A percentile compares a stretch with the other conserved stretches of the same genome.
phyloP scores from a whole-genome alignment of 2,797 vertebrate genomes.

The Rhynchotus rufescens region DNA sequence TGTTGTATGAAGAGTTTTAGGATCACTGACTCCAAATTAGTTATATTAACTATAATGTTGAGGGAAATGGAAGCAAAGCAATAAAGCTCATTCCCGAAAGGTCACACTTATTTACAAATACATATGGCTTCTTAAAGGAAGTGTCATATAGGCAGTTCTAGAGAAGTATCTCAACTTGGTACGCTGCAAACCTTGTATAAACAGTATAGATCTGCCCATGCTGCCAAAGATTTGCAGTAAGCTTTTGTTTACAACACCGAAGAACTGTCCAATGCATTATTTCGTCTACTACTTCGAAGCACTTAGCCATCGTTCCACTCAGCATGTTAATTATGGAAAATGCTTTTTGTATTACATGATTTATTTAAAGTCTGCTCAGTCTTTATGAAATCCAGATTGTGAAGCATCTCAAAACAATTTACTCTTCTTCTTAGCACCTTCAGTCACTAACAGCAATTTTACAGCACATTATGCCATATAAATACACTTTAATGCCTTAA shows the following conservation, averaged over 20 bases:
- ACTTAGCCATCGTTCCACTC: slow-evolving; percentile 45
- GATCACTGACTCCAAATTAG: background rate
- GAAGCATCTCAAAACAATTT: slow-evolving; percentile 68
- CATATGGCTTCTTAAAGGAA: background rate
- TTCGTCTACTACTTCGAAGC: slow-evolving; percentile 21
- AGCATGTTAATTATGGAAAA: slow-evolving; percentile 68
- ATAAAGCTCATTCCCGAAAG: background rate
- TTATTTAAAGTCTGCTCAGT: slow-evolving; percentile 73
- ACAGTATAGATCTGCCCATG: background rate
- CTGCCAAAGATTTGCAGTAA: slow-evolving; percentile 24
- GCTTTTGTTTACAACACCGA: slow-evolving; percentile 38
- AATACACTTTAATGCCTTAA: slow-evolving; percentile 66
- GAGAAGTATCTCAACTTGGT: background rate
- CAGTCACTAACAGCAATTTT: slow-evolving; percentile 49
- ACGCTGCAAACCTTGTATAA: background rate
- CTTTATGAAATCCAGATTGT: slow-evolving; percentile 71
- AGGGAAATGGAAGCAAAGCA: background rate
- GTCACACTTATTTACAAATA: background rate
- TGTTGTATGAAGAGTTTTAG: background rate
- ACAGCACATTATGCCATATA: slow-evolving; percentile 57
- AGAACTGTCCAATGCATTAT: background rate
- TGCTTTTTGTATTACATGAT: slow-evolving; percentile 69
- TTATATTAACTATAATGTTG: background rate
- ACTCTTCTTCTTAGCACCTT: slow-evolving; percentile 51
- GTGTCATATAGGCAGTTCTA: background rate